Evolutionary conservation across 2,113 vertebrate genomes (phyloP).

Genomic region (Pteruthius melanotis): DNA sequence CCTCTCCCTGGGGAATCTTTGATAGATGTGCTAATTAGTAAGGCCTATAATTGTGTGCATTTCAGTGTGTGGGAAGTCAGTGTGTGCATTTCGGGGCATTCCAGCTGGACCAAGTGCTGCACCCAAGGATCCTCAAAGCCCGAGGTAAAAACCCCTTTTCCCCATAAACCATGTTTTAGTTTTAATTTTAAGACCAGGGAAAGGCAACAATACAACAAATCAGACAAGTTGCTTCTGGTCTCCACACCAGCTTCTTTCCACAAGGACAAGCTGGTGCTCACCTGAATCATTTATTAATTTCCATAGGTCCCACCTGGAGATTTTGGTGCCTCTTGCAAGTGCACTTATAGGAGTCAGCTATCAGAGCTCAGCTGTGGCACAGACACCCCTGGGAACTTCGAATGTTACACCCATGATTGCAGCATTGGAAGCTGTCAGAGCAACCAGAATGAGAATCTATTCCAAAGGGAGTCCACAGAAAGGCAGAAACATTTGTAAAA

Average conservation of each 20-base stretch:
- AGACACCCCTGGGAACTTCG: not conserved
- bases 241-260: not conserved
- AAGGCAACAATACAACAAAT: not conserved
- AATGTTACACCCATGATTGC: accelerated
- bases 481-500: not conserved
- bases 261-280: not conserved
- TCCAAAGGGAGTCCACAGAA: not conserved
- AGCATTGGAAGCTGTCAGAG: not conserved
- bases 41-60: too few species aligned
- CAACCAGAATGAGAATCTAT: not conserved
- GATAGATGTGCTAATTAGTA: too few species aligned
- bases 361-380: not conserved
- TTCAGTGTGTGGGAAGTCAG: too few species aligned
- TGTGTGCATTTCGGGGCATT: too few species aligned
- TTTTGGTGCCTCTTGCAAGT: not conserved
- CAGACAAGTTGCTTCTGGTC: not conserved
- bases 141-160: too few species aligned
- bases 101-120: too few species aligned
- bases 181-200: too few species aligned
- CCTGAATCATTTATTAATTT: not conserved
- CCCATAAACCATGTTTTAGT: too few species aligned
- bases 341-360: accelerated
- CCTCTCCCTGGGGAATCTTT: too few species aligned
- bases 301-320: not conserved
- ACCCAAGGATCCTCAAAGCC: too few species aligned